A percentile compares a stretch with the other conserved stretches of the same genome.
Evolutionary conservation across 1,140 invertebrate genomes (phyloP).

Genomic region (Brachionus calyciflorus): DNA sequence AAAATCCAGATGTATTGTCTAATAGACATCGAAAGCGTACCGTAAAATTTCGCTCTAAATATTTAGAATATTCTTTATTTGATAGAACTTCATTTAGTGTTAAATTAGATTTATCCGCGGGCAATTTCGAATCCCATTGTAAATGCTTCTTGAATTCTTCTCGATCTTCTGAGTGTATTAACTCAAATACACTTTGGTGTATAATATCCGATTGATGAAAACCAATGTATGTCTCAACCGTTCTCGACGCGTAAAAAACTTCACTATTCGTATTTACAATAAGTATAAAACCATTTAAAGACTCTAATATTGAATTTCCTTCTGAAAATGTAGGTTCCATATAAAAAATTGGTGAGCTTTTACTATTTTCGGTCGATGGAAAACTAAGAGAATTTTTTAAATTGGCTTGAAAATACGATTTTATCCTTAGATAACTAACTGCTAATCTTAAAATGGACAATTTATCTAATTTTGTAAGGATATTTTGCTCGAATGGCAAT

Average conservation of each 20-base stretch:
- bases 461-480: constrained; percentile 93
- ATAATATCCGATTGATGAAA: constrained; percentile 99
- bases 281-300: constrained; percentile 95
- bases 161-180: constrained; percentile 96
- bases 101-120: constrained; percentile 30
- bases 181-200: constrained; percentile 95
- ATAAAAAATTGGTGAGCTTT: constrained; percentile 2
- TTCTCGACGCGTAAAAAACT: constrained; percentile 97
- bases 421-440: constrained; percentile 74
- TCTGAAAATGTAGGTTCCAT: constrained; percentile 14
- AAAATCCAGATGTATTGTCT: constrained; percentile 97
- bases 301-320: constrained; percentile 61
- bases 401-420: constrained; percentile 48
- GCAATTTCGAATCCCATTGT: constrained; percentile 53
- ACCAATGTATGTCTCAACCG: constrained; percentile 97
- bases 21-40: constrained; percentile 94
- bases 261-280: constrained; percentile 96
- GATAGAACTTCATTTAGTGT: constrained; percentile 23
- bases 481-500: constrained; percentile 95
- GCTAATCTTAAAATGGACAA: constrained; percentile 92
- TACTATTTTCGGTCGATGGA: background rate
- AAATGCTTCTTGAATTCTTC: constrained; percentile 92
- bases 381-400: background rate
- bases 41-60: constrained; percentile 83
- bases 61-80: constrained; percentile 35